Base-by-base conservation (phyloP, 1,140 invertebrate species). In the Neuroterus valhalla region DNA sequence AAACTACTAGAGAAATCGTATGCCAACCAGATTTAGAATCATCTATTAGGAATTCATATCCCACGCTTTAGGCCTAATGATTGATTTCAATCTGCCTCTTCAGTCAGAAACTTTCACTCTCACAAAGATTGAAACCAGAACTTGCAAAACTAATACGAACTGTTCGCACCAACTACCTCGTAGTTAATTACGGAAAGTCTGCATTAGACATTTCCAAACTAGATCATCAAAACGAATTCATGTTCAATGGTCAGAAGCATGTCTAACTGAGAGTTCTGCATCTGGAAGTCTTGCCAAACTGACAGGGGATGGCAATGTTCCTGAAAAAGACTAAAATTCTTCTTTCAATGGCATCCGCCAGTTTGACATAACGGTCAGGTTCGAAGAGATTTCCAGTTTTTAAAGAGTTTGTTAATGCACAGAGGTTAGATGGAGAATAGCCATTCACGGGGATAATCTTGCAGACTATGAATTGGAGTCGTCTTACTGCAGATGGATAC, bases 11-110 rank as follows among this genome's bases (percentile, higher is more conserved):
- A n/a, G n/a, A n/a, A n/a, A n/a, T n/a, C n/a, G n/a, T n/a, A n/a
- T n/a, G n/a, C n/a, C n/a, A n/a, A n/a, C n/a, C n/a, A n/a, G n/a
- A n/a, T n/a, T n/a, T n/a, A n/a, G n/a, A n/a, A n/a, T n/a, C n/a
- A n/a, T n/a, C n/a, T n/a, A n/a, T n/a, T n/a, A n/a, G n/a, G n/a
- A n/a, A n/a, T n/a, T n/a, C n/a, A n/a, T n/a, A 78, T 74, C 78
- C 2, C 82, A 85, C 78, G 66, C 67, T 23, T 46, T 86, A 12
- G 81, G 46, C 6, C 43, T 84, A 15, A 66, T 85, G 15, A 82
- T 26, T 26, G 76, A 81, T 48, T 87, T 85, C 48, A 86, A 86
- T 74, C 69, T 68, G 17, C n/a, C 38, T 84, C 21, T 86, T 87
- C 75, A 87, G 76, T 76, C 80, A 45, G 80, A 86, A 71, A 55